Conservation (phyloP, 2,888 invertebrate genomes). For the Elegia similella region DNA sequence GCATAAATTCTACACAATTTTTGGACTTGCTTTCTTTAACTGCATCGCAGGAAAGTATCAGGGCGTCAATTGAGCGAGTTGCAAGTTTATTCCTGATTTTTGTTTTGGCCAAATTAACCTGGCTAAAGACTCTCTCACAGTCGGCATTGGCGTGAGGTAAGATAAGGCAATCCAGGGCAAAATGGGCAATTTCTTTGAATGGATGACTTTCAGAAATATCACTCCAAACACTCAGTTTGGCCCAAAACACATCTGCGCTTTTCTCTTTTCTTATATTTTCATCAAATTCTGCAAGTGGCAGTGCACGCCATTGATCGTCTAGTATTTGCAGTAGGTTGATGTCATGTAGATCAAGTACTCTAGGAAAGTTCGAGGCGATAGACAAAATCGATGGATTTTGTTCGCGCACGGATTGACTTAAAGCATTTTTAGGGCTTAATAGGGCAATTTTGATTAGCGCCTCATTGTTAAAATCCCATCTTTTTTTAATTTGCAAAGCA, state of each 20-base stretch:
- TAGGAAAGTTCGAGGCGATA: slow-evolving; percentile 5
- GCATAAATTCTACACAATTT: no score
- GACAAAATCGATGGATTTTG: slow-evolving; percentile 3
- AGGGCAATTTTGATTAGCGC: slow-evolving; percentile 3
- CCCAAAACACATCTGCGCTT: slow-evolving; percentile 11
- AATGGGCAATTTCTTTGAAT: slow-evolving; percentile 19
- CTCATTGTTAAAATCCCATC: slow-evolving; percentile 6
- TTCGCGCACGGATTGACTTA: slow-evolving; percentile 8
- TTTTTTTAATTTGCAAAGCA: neutral
- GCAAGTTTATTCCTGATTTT: slow-evolving; percentile 27
- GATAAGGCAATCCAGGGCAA: slow-evolving; percentile 25
- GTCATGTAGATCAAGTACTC: slow-evolving; percentile 8
- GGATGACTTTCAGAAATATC: slow-evolving; percentile 6
- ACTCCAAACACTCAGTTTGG: slow-evolving; percentile 10
- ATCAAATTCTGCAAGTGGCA: slow-evolving; percentile 8
- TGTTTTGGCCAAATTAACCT: slow-evolving; percentile 27
- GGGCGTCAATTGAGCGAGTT: no score
- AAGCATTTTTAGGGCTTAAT: slow-evolving; percentile 5
- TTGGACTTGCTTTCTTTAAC: no score
- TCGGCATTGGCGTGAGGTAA: slow-evolving; percentile 31
- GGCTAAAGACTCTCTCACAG: slow-evolving; percentile 29
- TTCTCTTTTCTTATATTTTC: slow-evolving; percentile 4
- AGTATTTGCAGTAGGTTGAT: neutral
- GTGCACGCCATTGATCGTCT: slow-evolving; percentile 3
- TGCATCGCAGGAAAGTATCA: no score